Base-by-base conservation (phyloP, 2,113 vertebrate species). In the Chaetodon trifascialis region DNA sequence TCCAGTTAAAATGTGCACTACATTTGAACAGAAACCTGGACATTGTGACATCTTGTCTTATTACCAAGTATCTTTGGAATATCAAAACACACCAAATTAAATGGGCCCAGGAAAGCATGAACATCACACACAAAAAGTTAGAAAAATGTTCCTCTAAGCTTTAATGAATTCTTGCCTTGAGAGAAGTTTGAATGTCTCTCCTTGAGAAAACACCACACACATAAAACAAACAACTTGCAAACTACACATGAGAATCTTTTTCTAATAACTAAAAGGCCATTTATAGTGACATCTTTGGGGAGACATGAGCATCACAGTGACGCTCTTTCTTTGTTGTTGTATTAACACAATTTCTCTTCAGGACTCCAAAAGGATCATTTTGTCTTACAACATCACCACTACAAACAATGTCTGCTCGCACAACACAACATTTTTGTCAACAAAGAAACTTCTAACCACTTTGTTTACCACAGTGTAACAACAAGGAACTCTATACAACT, bases 391-490 rank as follows among this genome's bases (percentile, higher is more conserved):
- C 23, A 82, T 70, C 19, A 79, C 66, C 49, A 56, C 21, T 21
- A 65, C 15, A 72, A 58, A 76, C 30, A 72, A 59, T 7, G 17
- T 38, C 14, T 69, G n/a, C 25, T 71, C 8, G 1, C 17, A 77
- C n/a, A 25, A 76, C 8, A 51, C 23, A 34, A 34, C 23, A 47
- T 44, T 38, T 71, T 16, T 21, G n/a, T 54, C 44, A 70, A 67
- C 62, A 86, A 34, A 80, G 21, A 71, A 69, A 40, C 72, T 36
- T 73, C 5, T 0, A 67, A 68, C 25, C 6, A 67, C 55, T 79
- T 63, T 42, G 46, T 66, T 65, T 17, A 51, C 42, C 30, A 25
- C 23, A 66, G 42, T 2, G n/a, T 54, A 67, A 55, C 16, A 72
- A 79, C 49, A 67, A 49, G 25, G 42, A 76, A 19, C 40, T 42